Evolutionary conservation across 35 echinoderm and acorn worm species (phyloP), one percentile per base, ranked within the genome.

Genomic region (Diadema setosum): DNA sequence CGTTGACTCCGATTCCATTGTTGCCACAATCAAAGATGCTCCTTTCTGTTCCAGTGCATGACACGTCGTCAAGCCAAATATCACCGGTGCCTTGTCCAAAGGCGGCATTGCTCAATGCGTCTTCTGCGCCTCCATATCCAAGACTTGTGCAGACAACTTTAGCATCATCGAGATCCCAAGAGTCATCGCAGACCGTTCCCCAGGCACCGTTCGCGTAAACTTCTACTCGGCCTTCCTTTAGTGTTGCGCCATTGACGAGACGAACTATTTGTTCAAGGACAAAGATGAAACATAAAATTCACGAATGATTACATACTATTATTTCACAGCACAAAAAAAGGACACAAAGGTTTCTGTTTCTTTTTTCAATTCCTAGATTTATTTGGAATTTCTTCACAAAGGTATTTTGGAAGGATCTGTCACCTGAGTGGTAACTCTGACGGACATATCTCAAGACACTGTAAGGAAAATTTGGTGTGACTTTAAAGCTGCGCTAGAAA

Each of bases 161-260:
- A 41, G 90, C 90, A 31, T 86, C 82, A 15, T 60, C 59, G 4
- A 86, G 30, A 60, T 52, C 82, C 65, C 64, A 91, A 11, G 33
- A 39, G 8, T 65, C 12, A 43, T 86, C 83, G 50, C 90, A 91
- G 8, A 91, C 57, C n/a, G 90, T 91, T 9, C 90, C 90, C 90
- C 90, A 91, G 18, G 43, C 33, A 29, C 39, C 57, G 15, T 57
- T 83, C 40, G 44, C 6, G 20, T 75, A 74, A 5, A 91, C 82
- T 57, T 91, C 90, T 32, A 91, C 82, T 35, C 90, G 82, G 23
- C 90, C 90, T 45, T 86, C 83, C 57, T 86, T 86, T 18, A 58
- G 56, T 5, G 29, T 46, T 5, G 6, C 4, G 30, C 65, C 83
- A 74, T 56, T 65, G 42, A 40, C 49, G 3, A 91, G 37, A 11